Evolutionary conservation across 2,888 invertebrate genomes (phyloP), one percentile per base, ranked within the genome.

Genomic region (Synergus laeviventris): DNA sequence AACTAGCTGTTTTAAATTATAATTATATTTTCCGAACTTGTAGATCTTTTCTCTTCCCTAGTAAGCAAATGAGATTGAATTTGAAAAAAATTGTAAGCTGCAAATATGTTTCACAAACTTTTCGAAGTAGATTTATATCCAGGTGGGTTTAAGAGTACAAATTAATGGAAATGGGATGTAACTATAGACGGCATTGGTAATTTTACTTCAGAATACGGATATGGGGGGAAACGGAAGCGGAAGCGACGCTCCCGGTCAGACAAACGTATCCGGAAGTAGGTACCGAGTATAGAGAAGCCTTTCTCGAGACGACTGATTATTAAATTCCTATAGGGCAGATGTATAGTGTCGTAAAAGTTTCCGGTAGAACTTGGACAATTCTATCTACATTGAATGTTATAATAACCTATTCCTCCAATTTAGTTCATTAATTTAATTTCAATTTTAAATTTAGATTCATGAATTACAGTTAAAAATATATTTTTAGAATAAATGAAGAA

Each of bases 181-280:
- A 31, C 18, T 39, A 74, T 74, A 75, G 61, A 61, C 64, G 56
- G 75, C 18, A 36, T 36, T 42, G 12, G 11, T 8, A 5, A 66
- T 66, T 66, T 66, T 66, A 31, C 54, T 75, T 54, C 73, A 77
- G 83, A 86, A 86, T 86, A 84, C 87, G 88, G 87, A 88, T 89
- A 86, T 83, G 83, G 81, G 78, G 81, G 84, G 85, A 85, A 87
- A 83, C 86, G 87, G 86, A 87, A 87, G 78, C 86, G 88, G 88
- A 88, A 83, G 82, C 79, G 87, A 84, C 87, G 85, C 85, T 81
- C 87, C 87, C 82, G 83, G 79, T 75, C 70, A 64, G 42, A 76
- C 70, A 64, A 66, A 73, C 59, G n/a, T 73, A 39, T 66, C 77
- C 77, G 82, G 81, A 83, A 80, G 76, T 77, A 61, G 70, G 54